Conservation (phyloP, 2,797 vertebrate genomes). For the Eupleurogrammus muticus region DNA sequence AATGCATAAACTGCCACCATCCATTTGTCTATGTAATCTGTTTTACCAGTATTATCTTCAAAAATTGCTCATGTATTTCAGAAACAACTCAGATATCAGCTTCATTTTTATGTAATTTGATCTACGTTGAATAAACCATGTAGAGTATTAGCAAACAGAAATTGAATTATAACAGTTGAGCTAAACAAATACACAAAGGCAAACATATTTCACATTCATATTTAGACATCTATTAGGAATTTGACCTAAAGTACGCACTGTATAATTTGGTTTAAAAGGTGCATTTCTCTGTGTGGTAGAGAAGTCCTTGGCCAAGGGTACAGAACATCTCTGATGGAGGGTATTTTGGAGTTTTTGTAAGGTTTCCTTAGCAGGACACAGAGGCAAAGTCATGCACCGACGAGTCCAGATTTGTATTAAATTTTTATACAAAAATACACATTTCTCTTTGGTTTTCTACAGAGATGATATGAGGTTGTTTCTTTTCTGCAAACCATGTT, state of each 20-base stretch:
- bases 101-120: neutral
- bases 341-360: conserved; percentile 65
- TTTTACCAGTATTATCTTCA: neutral
- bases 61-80: neutral
- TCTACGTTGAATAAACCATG: neutral
- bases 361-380: conserved; percentile 43
- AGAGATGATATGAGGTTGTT: neutral
- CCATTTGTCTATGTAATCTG: too few relatives aligned
- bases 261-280: neutral
- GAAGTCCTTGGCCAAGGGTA: conserved; percentile 20
- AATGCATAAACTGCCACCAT: neutral
- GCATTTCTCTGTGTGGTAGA: conserved; percentile 18
- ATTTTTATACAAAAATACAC: conserved; percentile 59
- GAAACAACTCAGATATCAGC: neutral
- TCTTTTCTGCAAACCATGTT: conserved; percentile 2
- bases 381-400: conserved; percentile 59
- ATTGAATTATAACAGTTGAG: neutral
- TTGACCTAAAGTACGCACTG: too few relatives aligned
- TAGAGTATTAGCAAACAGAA: neutral
- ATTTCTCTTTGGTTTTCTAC: conserved; percentile 38
- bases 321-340: conserved; percentile 45
- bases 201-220: neutral
- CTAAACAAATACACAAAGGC: neutral
- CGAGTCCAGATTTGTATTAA: conserved; percentile 41
- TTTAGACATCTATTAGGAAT: neutral